Evolutionary conservation across 2,797 vertebrate species (phyloP), one percentile per base, ranked within the genome.

Genomic region (Crypturellus tataupa): DNA sequence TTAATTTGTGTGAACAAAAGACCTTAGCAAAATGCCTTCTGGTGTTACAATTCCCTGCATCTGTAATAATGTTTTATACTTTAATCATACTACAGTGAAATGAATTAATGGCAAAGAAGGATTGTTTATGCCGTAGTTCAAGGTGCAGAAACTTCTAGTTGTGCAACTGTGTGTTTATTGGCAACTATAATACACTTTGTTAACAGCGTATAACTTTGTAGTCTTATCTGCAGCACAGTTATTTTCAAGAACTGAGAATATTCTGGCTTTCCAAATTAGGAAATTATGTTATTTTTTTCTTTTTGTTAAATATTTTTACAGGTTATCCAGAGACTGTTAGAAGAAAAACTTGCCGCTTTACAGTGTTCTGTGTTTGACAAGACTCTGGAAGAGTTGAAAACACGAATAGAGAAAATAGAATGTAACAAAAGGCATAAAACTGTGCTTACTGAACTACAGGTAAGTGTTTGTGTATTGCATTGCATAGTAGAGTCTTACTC

Each of bases 331-430:
- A 98, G 98, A 87, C 97, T 99, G 65, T 98, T 99, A 44, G 98
- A 99, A 96, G 99, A 99, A 94, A 99, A 98, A 70, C 95, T 99
- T 82, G 97, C 89, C 73, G 97, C 97, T 11, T 94, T 99, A 80
- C 98, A 99, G 84, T 97, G 98, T 95, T 98, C 98, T 4, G 97
- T 99, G 56, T 99, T 99, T 94, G 99, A 99, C 93, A 98, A 98
- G 95, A 97, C 97, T 94, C 97, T 99, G 80, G 98, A 98, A 77
- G 99, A 99, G 89, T 95, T 99, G 75, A 99, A 99, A 96, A 98
- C 98, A 21, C 97, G 99, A 93, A 98, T 99, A 91, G 99, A 99
- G 60, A 99, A 99, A 95, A 98, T 99, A 1, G 99, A 99, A 93
- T 99, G 98, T 96, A 98, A 96, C 96, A 98, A 98, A 51, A 99